Conservation (phyloP, 2,797 vertebrate species). For the Melanotaenia boesemani region DNA sequence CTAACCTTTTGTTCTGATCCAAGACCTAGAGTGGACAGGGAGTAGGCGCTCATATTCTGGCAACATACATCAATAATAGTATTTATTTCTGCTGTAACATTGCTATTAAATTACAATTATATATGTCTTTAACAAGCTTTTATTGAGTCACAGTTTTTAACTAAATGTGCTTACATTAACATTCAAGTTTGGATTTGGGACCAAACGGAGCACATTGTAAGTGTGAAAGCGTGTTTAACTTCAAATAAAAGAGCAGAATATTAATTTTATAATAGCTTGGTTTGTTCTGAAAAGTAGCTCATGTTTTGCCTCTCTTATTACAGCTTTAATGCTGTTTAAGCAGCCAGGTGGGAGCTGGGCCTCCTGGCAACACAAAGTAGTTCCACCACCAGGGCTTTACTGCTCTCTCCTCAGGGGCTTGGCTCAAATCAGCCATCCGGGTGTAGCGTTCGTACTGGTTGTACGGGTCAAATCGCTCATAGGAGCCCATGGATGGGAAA, state of each 20-base stretch:
- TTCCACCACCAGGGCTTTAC: slow-evolving; percentile 98
- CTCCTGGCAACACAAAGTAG: slow-evolving; percentile 86
- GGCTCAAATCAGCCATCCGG: slow-evolving; percentile 23
- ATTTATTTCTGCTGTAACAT: slow-evolving; percentile 9
- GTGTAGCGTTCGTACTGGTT: slow-evolving; percentile 84
- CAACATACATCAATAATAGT: slow-evolving; percentile 4
- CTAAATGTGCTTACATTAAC: slow-evolving; percentile 13
- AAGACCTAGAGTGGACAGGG: neutral
- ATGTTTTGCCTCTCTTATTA: slow-evolving; percentile 4
- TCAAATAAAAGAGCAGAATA: slow-evolving; percentile 18
- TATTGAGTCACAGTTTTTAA: slow-evolving; percentile 9
- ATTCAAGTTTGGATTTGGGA: neutral
- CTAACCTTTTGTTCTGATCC: neutral
- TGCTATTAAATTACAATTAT: slow-evolving; percentile 31
- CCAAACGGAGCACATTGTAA: slow-evolving; percentile 12
- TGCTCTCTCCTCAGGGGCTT: slow-evolving; percentile 59
- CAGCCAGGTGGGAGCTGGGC: slow-evolving; percentile 88
- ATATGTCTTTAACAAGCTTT: neutral
- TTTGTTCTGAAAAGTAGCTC: neutral
- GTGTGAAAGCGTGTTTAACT: slow-evolving; percentile 1
- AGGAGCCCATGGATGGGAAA: slow-evolving; percentile 42
- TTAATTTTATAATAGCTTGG: slow-evolving; percentile 1
- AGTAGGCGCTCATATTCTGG: neutral
- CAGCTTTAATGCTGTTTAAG: slow-evolving; percentile 83
- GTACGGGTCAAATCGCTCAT: slow-evolving; percentile 81